These are phyloP conservation scores for Sinella curviseta DNA, from an alignment of 1,140 invertebrate species.

Conservation along the genomic window DNA sequence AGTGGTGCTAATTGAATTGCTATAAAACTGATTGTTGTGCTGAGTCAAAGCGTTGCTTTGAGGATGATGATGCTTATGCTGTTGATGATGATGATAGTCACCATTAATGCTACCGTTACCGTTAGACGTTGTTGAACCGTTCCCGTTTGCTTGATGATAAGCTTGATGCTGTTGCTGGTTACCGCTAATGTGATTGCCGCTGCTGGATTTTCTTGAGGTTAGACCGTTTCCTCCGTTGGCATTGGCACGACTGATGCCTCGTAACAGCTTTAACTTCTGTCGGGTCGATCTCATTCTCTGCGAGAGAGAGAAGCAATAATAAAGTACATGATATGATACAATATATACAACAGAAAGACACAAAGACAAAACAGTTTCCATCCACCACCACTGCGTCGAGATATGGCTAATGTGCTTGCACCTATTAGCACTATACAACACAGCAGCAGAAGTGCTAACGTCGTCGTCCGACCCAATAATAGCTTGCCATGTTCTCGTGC, in stretches of 20 bases:
- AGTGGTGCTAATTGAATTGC: neutral
- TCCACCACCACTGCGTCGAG: too few species aligned
- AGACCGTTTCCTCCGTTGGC: constrained; percentile 24
- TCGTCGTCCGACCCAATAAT: too few species aligned
- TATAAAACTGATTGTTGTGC: neutral
- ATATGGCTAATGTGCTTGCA: too few species aligned
- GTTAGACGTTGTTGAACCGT: neutral
- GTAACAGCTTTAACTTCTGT: constrained; percentile 46
- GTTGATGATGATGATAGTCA: neutral
- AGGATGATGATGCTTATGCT: neutral
- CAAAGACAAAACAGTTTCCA: neutral
- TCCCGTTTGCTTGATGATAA: neutral
- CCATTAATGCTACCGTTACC: neutral
- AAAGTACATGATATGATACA: neutral
- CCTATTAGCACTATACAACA: too few species aligned
- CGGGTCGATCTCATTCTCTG: constrained; percentile 47
- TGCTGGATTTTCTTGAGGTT: constrained; percentile 4
- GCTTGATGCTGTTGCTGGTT: neutral
- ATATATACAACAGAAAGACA: neutral
- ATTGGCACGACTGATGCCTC: constrained; percentile 40
- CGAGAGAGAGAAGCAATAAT: neutral
- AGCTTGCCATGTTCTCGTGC: too few species aligned
- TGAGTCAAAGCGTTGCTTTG: neutral
- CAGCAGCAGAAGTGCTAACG: too few species aligned
- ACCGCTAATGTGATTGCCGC: neutral